Conservation (phyloP, 2,113 vertebrate genomes). For the Clarias gariepinus region DNA sequence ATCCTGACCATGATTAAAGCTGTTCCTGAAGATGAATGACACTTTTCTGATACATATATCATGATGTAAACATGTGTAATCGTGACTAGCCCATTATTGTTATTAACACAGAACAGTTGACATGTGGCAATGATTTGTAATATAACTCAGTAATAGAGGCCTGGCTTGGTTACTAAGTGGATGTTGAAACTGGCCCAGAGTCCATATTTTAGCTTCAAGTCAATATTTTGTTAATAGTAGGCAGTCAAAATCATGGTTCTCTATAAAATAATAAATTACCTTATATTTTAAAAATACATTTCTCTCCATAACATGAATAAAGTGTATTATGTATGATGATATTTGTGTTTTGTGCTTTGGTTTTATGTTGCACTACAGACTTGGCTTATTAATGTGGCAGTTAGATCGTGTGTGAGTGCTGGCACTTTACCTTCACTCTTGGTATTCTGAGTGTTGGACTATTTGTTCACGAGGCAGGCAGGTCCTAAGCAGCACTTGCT, state of each 20-base stretch:
- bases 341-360: background rate
- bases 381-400: background rate
- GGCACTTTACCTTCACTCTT: background rate
- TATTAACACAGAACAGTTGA: background rate
- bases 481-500: constrained; percentile 3
- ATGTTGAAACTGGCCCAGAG: background rate
- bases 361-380: background rate
- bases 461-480: background rate
- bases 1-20: background rate
- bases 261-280: background rate
- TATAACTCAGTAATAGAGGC: background rate
- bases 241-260: background rate
- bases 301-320: background rate
- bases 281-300: background rate
- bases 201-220: no score
- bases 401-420: constrained; percentile 1
- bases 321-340: background rate
- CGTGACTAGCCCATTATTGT: background rate
- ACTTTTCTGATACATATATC: background rate
- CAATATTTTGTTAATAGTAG: background rate
- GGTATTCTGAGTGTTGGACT: background rate
- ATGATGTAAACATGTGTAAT: background rate
- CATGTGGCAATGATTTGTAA: background rate
- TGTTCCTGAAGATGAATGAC: background rate
- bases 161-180: background rate